Base-by-base conservation (phyloP, 2,888 invertebrate genomes). In the Branchinecta sandiegonensis region DNA sequence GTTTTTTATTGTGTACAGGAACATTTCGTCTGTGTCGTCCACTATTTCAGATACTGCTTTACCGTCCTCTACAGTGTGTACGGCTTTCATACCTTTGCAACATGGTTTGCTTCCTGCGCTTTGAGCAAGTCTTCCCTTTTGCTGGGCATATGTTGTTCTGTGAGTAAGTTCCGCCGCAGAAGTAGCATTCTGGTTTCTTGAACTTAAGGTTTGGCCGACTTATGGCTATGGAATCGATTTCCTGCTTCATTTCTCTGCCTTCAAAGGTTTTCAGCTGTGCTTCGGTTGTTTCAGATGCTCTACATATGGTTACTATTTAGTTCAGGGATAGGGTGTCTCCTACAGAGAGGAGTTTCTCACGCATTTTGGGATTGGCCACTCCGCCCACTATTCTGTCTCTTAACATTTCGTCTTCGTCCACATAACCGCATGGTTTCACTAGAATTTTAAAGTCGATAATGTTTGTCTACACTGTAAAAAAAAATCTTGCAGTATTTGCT, bases 21-120 rank as follows among this genome's bases (percentile, higher is more conserved):
- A 48, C 50, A 11, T n/a, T n/a, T 48, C 50, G 11, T 48, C 50
- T 48, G 50, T 48, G 50, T 48, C n/a, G 50, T 48, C 50, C n/a
- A 48, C 11, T n/a, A 48, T 48, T 48, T 48, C n/a, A n/a, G 50
- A 48, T 48, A 48, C n/a, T 48, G 50, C 50, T 48, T 48, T n/a
- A 48, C 50, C 50, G 50, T 48, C 50, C 50, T 48, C 50, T n/a
- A 48, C 50, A 48, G 50, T n/a, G n/a, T n/a, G n/a, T n/a, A n/a
- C n/a, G n/a, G n/a, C n/a, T n/a, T n/a, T n/a, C n/a, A n/a, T n/a
- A n/a, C n/a, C n/a, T n/a, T n/a, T n/a, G n/a, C n/a, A n/a, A n/a
- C 50, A 48, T 48, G 11, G 11, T 48, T 11, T 11, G 50, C 50
- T 11, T 11, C 11, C n/a, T n/a, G n/a, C n/a, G n/a, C n/a, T n/a